Conservation (phyloP, 2,113 vertebrate genomes). For the Limnothrissa miodon region DNA sequence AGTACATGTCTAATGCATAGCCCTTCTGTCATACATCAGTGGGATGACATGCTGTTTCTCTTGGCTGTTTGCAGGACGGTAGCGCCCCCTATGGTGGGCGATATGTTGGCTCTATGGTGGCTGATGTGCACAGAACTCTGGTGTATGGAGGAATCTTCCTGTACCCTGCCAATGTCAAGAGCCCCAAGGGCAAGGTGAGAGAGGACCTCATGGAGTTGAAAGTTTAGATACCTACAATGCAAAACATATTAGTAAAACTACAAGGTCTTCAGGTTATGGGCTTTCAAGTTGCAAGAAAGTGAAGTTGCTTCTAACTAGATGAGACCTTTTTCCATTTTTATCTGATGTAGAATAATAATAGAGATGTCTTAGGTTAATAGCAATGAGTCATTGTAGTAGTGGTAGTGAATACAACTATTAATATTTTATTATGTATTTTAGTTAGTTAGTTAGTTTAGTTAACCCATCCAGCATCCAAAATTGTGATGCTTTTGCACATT, state of each 20-base stretch:
- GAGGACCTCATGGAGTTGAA: too few species aligned
- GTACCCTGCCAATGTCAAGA: conserved; percentile 93
- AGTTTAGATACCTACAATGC: too few species aligned
- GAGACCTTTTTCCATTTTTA: too few species aligned
- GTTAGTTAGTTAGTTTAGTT: too few species aligned
- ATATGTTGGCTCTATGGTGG: conserved; percentile 96
- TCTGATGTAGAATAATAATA: too few species aligned
- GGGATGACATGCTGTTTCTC: not conserved
- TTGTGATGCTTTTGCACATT: not conserved
- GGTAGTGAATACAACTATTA: too few species aligned
- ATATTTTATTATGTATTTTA: too few species aligned
- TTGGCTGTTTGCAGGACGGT: conserved; percentile 73
- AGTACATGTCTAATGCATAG: not conserved
- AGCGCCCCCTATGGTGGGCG: conserved; percentile 87
- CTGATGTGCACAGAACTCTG: conserved; percentile 92
- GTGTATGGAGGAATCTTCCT: conserved; percentile 97
- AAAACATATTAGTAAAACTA: not conserved
- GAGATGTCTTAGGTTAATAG: too few species aligned
- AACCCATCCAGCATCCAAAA: not conserved
- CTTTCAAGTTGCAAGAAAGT: too few species aligned
- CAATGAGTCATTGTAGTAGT: too few species aligned
- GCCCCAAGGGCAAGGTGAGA: conserved; percentile 91
- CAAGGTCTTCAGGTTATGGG: not conserved
- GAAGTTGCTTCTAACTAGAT: not conserved
- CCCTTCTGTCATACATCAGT: not conserved